Percentiles rank a stretch among this genome's conserved stretches.
These are phyloP conservation scores for Hydrozoanthus tunicans DNA, from an alignment of 64 coral and sea anemone species.

Conservation along the genomic window DNA sequence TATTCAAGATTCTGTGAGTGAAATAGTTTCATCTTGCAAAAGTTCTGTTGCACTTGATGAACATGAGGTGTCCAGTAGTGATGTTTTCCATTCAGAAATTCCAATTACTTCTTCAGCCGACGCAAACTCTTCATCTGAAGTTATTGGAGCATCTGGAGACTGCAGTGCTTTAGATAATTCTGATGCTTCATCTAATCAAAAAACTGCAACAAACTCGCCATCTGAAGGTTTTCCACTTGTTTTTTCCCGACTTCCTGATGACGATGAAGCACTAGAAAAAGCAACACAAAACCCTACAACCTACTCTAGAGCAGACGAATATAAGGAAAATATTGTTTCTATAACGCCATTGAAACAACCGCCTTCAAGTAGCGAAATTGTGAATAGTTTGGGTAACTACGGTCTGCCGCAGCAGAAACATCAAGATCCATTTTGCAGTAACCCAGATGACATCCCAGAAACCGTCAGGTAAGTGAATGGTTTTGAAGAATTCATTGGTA, in stretches of 20 bases:
- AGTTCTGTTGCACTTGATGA: background rate
- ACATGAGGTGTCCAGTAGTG: background rate
- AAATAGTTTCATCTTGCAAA: background rate
- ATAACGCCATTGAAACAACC: slow-evolving; percentile 44
- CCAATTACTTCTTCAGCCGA: background rate
- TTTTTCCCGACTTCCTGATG: background rate
- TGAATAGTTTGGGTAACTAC: slow-evolving; percentile 60
- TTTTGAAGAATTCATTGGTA: background rate
- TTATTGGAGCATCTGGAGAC: background rate
- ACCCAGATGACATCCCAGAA: slow-evolving; percentile 89
- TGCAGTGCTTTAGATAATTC: background rate
- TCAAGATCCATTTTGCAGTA: slow-evolving; percentile 86
- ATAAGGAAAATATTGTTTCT: background rate
- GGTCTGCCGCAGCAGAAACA: slow-evolving; percentile 80
- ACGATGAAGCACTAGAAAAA: background rate
- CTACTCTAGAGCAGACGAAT: too few relatives aligned
- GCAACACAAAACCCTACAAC: background rate
- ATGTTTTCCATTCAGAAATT: background rate
- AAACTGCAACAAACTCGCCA: background rate
- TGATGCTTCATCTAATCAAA: background rate
- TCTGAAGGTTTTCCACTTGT: background rate
- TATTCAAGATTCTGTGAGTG: background rate
- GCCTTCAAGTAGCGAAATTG: slow-evolving; percentile 47
- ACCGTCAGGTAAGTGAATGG: slow-evolving; percentile 54
- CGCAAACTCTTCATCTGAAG: background rate